These are phyloP conservation scores for Dynastes grantii DNA, from an alignment of 2,888 invertebrate species.

Conservation along the genomic window DNA sequence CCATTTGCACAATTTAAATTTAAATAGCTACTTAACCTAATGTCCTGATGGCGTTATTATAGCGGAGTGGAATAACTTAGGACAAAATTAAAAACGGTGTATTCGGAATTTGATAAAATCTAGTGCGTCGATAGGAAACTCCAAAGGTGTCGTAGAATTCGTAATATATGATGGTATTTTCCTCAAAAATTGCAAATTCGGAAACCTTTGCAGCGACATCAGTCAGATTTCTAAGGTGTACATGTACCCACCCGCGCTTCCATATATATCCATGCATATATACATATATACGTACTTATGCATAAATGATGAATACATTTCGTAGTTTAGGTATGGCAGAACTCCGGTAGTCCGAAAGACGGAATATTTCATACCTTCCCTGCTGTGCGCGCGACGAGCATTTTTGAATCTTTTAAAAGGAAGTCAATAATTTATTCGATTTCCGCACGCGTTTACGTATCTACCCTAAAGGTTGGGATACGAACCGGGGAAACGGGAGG, in stretches of 20 bases:
- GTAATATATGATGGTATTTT: background rate
- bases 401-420: slow-evolving; percentile 39
- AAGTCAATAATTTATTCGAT: slow-evolving; percentile 43
- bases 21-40: no score
- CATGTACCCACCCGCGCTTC: background rate
- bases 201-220: background rate
- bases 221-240: background rate
- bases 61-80: no score
- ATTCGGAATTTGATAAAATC: no score
- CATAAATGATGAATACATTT: slow-evolving; percentile 38
- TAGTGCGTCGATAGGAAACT: no score
- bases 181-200: background rate
- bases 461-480: no score
- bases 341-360: slow-evolving; percentile 5
- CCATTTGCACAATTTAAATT: no score
- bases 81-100: no score
- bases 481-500: no score
- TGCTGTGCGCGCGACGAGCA: slow-evolving; percentile 10
- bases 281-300: slow-evolving; percentile 23
- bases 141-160: background rate
- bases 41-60: no score
- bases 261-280: background rate
- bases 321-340: slow-evolving; percentile 8
- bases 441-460: slow-evolving; percentile 31
- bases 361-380: slow-evolving; percentile 34